Evolutionary conservation across 37 sponge, comb jelly and placozoan species (phyloP).

Genomic region (Diacarnus erythraeanus): DNA sequence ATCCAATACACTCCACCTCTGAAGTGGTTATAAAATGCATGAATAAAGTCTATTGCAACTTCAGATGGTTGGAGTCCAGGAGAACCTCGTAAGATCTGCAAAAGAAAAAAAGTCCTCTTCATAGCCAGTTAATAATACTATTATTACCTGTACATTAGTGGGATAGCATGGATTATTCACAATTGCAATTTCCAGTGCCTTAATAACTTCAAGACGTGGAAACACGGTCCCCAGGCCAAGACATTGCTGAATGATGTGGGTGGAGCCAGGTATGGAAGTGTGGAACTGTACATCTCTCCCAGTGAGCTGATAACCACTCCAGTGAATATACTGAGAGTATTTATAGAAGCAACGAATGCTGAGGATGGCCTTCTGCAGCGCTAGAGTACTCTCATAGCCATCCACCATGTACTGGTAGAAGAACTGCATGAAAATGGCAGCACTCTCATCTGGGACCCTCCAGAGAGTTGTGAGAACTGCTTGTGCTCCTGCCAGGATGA

Average conservation of each 20-base stretch:
- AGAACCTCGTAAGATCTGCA: conserved; percentile 43
- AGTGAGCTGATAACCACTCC: conserved; percentile 74
- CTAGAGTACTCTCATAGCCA: conserved; percentile 35
- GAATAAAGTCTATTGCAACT: conserved; percentile 34
- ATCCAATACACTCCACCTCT: conserved; percentile 61
- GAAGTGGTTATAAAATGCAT: conserved; percentile 21
- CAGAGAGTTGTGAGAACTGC: conserved; percentile 71
- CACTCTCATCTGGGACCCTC: conserved; percentile 76
- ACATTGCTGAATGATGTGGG: neutral
- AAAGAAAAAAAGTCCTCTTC: neutral
- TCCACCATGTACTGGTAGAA: conserved; percentile 74
- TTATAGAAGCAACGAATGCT: conserved; percentile 63
- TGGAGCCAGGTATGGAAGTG: neutral
- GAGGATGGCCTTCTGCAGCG: conserved; percentile 73
- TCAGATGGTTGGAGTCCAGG: conserved; percentile 27
- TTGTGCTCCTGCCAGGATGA: conserved; percentile 77
- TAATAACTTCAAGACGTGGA: conserved; percentile 30
- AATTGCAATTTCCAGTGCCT: conserved; percentile 5
- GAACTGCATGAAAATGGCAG: conserved; percentile 70
- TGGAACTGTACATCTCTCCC: conserved; percentile 47
- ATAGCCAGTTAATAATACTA: neutral
- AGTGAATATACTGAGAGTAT: conserved; percentile 67
- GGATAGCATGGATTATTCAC: conserved; percentile 29
- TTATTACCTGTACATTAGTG: conserved; percentile 45
- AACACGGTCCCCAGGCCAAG: conserved; percentile 31